These are phyloP conservation scores for Rhopalosiphum padi DNA, from an alignment of 1,140 invertebrate species.

Conservation along the genomic window DNA sequence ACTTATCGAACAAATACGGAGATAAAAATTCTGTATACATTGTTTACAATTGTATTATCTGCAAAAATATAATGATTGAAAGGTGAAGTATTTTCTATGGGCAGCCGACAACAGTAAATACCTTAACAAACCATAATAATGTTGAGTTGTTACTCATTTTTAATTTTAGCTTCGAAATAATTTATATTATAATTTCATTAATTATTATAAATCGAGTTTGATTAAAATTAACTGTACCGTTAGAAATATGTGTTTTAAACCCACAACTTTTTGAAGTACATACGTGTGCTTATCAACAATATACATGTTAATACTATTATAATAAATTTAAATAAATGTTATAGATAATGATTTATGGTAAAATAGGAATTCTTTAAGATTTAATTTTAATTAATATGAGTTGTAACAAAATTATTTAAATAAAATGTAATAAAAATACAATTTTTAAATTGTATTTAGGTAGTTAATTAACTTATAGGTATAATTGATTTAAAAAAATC, in stretches of 20 bases:
- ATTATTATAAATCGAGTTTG: neutral
- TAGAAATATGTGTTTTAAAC: neutral
- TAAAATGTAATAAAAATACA: too few relatives aligned
- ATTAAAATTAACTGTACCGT: neutral
- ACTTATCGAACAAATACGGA: conserved; percentile 8
- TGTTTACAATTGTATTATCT: neutral
- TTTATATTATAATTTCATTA: neutral
- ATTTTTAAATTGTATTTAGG: too few relatives aligned
- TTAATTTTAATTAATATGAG: too few relatives aligned
- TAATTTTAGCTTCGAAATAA: neutral
- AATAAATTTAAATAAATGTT: neutral
- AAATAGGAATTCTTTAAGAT: too few relatives aligned
- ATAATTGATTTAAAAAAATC: too few relatives aligned
- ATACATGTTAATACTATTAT: neutral
- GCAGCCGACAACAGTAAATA: neutral
- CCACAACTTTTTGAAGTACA: neutral
- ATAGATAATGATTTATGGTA: neutral
- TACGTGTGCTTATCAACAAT: neutral
- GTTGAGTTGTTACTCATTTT: neutral
- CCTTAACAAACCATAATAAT: neutral
- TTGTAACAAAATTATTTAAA: neutral
- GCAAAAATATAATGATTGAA: neutral
- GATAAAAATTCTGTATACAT: neutral
- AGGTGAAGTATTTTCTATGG: neutral
- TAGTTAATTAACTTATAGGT: too few relatives aligned